Conservation (phyloP, 2,888 invertebrate species). For the Dryomyza anilis region DNA sequence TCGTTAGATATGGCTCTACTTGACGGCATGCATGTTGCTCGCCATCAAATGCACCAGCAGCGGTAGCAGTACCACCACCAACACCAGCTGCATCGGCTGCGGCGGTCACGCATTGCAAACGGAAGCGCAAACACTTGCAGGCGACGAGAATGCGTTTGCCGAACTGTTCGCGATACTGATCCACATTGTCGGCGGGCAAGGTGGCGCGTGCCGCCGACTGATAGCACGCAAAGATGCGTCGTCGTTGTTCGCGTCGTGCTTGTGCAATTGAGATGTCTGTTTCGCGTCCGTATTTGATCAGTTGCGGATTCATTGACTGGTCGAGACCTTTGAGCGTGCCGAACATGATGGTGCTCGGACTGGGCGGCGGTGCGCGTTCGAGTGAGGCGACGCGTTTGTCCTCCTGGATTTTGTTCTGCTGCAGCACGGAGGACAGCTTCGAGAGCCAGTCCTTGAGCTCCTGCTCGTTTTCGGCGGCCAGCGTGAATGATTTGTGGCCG, state of each 20-base stretch:
- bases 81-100: background rate
- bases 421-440: conserved; percentile 82
- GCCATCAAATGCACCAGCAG: conserved; percentile 67
- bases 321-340: conserved; percentile 87
- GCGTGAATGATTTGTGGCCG: conserved; percentile 82
- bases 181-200: conserved; percentile 65
- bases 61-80: no score
- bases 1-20: conserved; percentile 91
- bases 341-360: conserved; percentile 70
- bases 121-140: conserved; percentile 83
- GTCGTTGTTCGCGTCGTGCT: conserved; percentile 78
- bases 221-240: conserved; percentile 78
- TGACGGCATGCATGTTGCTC: conserved; percentile 73
- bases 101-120: conserved; percentile 67
- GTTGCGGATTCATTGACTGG: conserved; percentile 89
- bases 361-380: conserved; percentile 68
- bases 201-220: conserved; percentile 60
- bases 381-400: conserved; percentile 73
- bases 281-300: conserved; percentile 88
- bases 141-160: conserved; percentile 82
- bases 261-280: conserved; percentile 85
- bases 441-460: conserved; percentile 84
- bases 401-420: conserved; percentile 81
- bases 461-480: conserved; percentile 84
- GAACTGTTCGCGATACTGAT: conserved; percentile 85